A percentile compares a stretch with the other conserved stretches of the same genome.
phyloP scores from a whole-genome alignment of 1,140 invertebrate species.

The Drosophila nasuta region DNA sequence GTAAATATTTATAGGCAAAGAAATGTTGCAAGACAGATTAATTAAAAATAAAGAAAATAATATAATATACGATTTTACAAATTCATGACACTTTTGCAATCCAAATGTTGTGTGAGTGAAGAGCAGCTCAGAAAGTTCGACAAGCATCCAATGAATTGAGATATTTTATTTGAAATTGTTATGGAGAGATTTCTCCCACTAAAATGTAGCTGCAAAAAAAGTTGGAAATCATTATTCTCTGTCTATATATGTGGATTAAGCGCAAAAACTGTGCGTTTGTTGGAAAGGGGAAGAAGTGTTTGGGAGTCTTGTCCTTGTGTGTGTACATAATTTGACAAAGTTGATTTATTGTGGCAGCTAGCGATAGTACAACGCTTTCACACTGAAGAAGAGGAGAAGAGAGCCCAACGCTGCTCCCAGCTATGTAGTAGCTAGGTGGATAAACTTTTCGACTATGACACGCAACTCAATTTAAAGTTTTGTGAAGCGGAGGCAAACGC shows the following conservation, averaged over 20 bases:
- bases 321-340: slow-evolving; percentile 42
- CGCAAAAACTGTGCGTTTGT: slow-evolving; percentile 14
- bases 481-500: slow-evolving; percentile 36
- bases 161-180: background rate
- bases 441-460: slow-evolving; percentile 75
- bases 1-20: too few species aligned
- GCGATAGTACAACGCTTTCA: slow-evolving; percentile 32
- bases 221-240: slow-evolving; percentile 40
- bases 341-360: slow-evolving; percentile 47
- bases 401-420: background rate
- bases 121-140: background rate
- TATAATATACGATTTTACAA: too few species aligned
- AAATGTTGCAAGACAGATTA: too few species aligned
- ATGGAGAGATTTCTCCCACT: background rate
- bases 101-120: too few species aligned
- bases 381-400: slow-evolving; percentile 19
- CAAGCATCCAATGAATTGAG: slow-evolving; percentile 8
- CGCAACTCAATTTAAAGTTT: slow-evolving; percentile 78
- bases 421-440: background rate
- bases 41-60: too few species aligned
- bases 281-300: background rate
- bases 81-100: too few species aligned
- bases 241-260: slow-evolving; percentile 14
- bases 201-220: slow-evolving; percentile 21
- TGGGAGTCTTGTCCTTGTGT: background rate